Base-by-base conservation (phyloP, 2,113 vertebrate genomes). In the Mustela nigripes region DNA sequence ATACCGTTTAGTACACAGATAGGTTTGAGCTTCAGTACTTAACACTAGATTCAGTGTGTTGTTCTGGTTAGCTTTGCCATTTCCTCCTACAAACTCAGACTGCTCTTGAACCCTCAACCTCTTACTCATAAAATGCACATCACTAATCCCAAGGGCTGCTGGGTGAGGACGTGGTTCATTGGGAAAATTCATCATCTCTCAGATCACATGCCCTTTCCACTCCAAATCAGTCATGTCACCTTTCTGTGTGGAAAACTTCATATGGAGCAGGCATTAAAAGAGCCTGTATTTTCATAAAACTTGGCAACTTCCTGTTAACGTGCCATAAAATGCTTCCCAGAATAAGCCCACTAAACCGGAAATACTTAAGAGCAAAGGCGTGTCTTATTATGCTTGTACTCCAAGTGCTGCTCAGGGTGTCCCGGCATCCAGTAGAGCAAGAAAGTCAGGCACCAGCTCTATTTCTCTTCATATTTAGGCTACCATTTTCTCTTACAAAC, bases 221-320 rank as follows among this genome's bases (percentile, higher is more conserved):
- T 53, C 18, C 6, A 15, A 63, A 53, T 85, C 50, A 80, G 26
- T 84, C 33, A 15, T 21, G 21, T 11, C 36, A 89, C 31, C 11
- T 62, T 56, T 83, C 48, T 60, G 0, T 62, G 53, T 74, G 9
- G 74, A 94, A 92, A 92, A 2, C 5, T 4, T 7, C n/a, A n/a
- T 2, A 4, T 18, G 24, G 24, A 11, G 42, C 76, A 11, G 60
- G 65, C 67, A 45, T 95, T 89, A 86, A 87, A 39, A 39, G 88
- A 53, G 31, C n/a, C 1, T 56, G 31, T 16, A 11, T 58, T 89
- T 92, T 94, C 45, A 74, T 92, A 63, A 89, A 80, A 33, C 11
- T 79, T 82, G 63, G 58, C 69, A 91, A 42, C 78, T 97, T 94
- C 12, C 50, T 78, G 31, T 96, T 67, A 50, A 48, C 18, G 16